These are phyloP conservation scores for Tragelaphus buxtoni DNA, from an alignment of 2,113 vertebrate genomes.

Conservation along the genomic window DNA sequence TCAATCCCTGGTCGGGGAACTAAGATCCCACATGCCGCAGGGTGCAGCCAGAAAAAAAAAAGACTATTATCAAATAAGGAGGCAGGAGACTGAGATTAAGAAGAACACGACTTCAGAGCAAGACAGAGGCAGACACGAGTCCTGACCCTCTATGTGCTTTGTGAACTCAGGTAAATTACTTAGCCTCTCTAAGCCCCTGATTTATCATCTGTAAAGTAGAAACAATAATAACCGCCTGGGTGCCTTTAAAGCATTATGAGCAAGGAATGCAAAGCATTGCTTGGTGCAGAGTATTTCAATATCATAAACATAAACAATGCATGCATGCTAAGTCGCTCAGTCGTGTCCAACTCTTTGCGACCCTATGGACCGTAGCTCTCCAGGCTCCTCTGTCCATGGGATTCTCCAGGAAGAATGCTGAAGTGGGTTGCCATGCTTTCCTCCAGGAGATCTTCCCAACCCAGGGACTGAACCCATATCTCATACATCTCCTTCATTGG, in stretches of 20 bases:
- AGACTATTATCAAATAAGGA: background rate
- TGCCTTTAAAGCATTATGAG: background rate
- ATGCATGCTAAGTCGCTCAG: fast-evolving
- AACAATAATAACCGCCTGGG: background rate
- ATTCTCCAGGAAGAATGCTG: background rate
- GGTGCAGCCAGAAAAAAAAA: background rate
- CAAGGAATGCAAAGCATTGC: background rate
- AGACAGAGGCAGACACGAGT: background rate
- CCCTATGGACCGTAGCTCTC: background rate
- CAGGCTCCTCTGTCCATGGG: background rate
- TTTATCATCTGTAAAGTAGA: background rate
- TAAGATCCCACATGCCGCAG: background rate
- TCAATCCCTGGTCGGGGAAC: background rate
- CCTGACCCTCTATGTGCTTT: background rate
- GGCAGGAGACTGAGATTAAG: background rate
- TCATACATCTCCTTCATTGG: background rate
- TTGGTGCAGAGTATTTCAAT: background rate
- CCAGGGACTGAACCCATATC: background rate
- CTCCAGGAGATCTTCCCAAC: background rate
- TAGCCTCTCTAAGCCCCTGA: background rate
- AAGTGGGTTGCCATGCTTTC: background rate
- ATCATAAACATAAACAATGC: background rate
- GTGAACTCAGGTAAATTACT: background rate
- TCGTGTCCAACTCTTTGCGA: background rate
- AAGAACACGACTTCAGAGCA: background rate